Evolutionary conservation across 2,888 invertebrate species (phyloP), one percentile per base, ranked within the genome.

Genomic region (Endotricha flammealis): DNA sequence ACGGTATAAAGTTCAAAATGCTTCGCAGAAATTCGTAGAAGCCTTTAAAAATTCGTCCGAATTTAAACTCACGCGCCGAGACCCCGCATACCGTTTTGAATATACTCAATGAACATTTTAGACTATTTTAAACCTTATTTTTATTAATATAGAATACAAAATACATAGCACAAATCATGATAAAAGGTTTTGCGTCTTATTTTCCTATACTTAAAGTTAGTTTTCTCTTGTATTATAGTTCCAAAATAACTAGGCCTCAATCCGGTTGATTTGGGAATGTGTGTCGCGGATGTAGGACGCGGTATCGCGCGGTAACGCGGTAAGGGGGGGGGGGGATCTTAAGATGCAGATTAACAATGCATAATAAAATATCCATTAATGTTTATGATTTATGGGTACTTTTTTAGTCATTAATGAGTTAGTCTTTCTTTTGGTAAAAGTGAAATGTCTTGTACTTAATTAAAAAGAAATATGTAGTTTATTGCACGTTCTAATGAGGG

Each of bases 241-340:
- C 50, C 64, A 64, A 76, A 79, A 76, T 69, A 78, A 76, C 63
- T 79, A 64, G 79, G 76, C 62, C 60, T 55, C 64, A 72, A 73
- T 79, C 75, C 77, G 79, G 73, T 79, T 70, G 76, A 71, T 74
- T 75, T 71, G 65, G 69, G 74, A 73, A 81, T 81, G 71, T 82
- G 62, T 72, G 80, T 47, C 82, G 59, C 57, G 56, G 64, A 82
- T 65, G 78, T 80, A 54, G 77, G 62, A 42, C 67, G 53, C 45
- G 47, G 55, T 54, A 54, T 50, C 45, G 50, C 37, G 57, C 47
- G 57, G 47, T 52, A 47, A 54, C 57, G 20, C 8, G 7, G 20
- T 6, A n/a, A n/a, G 20, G 20, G 7, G 20, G 20, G 20, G 20
- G 16, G 16, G 6, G 4, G 16, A 4, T 16, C 4, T 6, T 6